Evolutionary conservation across 1,140 invertebrate genomes (phyloP).

Genomic region (Lineus longissimus): DNA sequence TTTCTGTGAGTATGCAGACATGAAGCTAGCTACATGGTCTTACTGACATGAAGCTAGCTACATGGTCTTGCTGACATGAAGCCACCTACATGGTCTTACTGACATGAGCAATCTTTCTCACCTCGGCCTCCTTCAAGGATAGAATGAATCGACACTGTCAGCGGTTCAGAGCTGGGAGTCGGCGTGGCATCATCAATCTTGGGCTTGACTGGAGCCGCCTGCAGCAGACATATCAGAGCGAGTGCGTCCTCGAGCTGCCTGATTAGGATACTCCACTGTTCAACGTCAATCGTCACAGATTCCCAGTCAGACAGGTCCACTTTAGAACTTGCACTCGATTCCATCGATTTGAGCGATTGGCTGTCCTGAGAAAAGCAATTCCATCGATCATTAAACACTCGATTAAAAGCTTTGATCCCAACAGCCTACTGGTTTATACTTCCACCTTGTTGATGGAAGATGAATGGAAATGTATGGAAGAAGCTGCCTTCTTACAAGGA

Average conservation of each 20-base stretch:
- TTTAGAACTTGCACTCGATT: not conserved
- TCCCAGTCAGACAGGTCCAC: conserved; percentile 66
- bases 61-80: no score
- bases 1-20: no score
- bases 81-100: no score
- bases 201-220: conserved; percentile 7
- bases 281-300: conserved; percentile 75
- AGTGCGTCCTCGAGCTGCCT: conserved; percentile 86
- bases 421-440: no score
- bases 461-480: no score
- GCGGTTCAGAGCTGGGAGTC: conserved; percentile 20
- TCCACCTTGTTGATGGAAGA: no score
- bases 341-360: not conserved
- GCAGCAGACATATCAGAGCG: conserved; percentile 62
- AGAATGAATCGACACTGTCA: conserved; percentile 36
- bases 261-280: conserved; percentile 78
- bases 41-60: no score
- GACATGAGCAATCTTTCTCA: conserved; percentile 39
- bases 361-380: no score
- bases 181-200: not conserved
- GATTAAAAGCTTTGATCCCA: no score
- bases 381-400: no score
- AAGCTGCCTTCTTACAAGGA: no score
- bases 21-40: no score
- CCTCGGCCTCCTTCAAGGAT: conserved; percentile 76